Evolutionary conservation across 1,140 invertebrate genomes (phyloP), one percentile per base, ranked within the genome.

Genomic region (Drosophila kanapiae): DNA sequence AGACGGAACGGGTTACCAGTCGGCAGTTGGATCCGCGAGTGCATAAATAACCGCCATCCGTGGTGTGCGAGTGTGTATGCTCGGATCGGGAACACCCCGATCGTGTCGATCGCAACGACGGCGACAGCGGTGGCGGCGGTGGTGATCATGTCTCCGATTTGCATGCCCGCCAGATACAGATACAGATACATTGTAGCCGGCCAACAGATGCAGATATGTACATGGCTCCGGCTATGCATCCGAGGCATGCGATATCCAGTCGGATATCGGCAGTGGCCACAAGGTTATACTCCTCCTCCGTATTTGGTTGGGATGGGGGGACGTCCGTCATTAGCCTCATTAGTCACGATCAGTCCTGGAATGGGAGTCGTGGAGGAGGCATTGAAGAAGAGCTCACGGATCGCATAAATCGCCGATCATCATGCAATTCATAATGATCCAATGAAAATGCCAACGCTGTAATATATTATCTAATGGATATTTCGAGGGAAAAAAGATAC

Each of bases 81-180:
- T 47, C 35, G 33, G 40, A 67, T 60, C 35, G 27, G 37, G 35
- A 67, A 65, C 65, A 49, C 54, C 37, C 35, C 31, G 54, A 71
- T 75, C 71, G 71, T 75, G 69, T 63, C 70, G n/a, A n/a, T n/a
- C n/a, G n/a, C n/a, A n/a, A n/a, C n/a, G n/a, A n/a, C n/a, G n/a
- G n/a, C n/a, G n/a, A n/a, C n/a, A n/a, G n/a, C n/a, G n/a, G n/a
- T n/a, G n/a, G n/a, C n/a, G n/a, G n/a, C n/a, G 68, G 27, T 35
- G 65, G 59, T 42, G 63, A 63, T 75, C 68, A 75, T 63, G 59
- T 75, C 75, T 18, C 18, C 38, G 62, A 68, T 77, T 77, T 77
- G 75, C 62, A 77, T 77, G 75, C 54, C 72, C 59, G 38, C 38
- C 16, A 60, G 29, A 60, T 42, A n/a, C 29, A 40, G 18, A 23